Evolutionary conservation across 2,113 vertebrate genomes (phyloP), one percentile per base, ranked within the genome.

Genomic region (Corythornis vintsioides): DNA sequence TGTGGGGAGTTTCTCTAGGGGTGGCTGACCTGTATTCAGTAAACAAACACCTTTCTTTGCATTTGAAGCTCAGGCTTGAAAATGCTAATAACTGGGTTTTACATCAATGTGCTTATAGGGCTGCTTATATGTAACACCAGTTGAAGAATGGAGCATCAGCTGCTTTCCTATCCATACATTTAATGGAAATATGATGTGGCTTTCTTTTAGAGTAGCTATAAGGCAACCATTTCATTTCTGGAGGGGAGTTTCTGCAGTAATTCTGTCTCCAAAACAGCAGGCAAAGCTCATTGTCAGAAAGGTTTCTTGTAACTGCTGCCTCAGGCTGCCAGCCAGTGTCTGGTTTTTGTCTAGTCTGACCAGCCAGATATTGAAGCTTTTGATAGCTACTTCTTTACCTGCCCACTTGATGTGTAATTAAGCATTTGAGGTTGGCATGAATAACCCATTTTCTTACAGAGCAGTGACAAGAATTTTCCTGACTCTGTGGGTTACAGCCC

Each of bases 41-140:
- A 95, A 96, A 94, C 90, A 97, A 97, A 90, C 67, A 92, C 71
- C 75, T 85, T 78, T 35, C 92, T 73, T 87, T 96, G 94, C 78
- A 64, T 89, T 97, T 97, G 86, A 82, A 90, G 69, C 74, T 92
- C 90, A 75, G 77, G 76, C 74, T 93, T 87, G 91, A 87, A 91
- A 78, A 72, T 61, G 10, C 28, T 73, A 38, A 16, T 40, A 89
- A 31, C 64, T 45, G 35, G 15, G 13, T 89, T 89, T 77, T 47
- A 31, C 28, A 42, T 47, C 60, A 93, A 67, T 6, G 3, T 45
- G 20, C 29, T 66, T 55, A 9, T 26, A 55, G 55, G 35, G 5
- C 55, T 56, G 17, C 56, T 65, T 35, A 19, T 4, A 0, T 43
- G 35, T 50, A 55, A 40, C 28, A 31, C 10, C 29, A 28, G 22